Conservation (phyloP, 2,888 invertebrate genomes). For the Neoaliturus tenellus region DNA sequence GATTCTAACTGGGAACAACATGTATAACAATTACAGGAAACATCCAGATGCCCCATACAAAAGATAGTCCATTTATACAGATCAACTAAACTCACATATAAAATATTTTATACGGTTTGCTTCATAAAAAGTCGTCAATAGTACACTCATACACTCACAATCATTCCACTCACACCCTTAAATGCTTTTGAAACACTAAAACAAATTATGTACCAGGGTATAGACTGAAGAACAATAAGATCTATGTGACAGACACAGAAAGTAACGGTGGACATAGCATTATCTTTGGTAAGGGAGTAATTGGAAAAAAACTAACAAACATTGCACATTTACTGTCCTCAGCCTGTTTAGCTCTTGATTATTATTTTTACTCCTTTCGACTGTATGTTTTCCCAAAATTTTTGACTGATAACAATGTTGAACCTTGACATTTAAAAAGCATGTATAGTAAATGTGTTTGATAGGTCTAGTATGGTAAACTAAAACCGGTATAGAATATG, state of each 20-base stretch:
- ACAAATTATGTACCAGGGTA: conserved; percentile 25
- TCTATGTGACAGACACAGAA: conserved; percentile 41
- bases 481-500: conserved; percentile 16
- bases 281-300: conserved; percentile 53
- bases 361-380: background rate
- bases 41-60: conserved; percentile 35
- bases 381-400: background rate
- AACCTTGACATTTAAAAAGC: conserved; percentile 23
- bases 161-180: conserved; percentile 31
- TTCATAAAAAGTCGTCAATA: conserved; percentile 48
- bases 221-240: conserved; percentile 30
- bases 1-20: conserved; percentile 46
- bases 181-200: conserved; percentile 35
- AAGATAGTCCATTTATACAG: conserved; percentile 45
- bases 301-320: conserved; percentile 16
- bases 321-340: conserved; percentile 57
- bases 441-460: background rate
- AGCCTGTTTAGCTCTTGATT: conserved; percentile 28
- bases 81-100: conserved; percentile 53
- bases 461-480: conserved; percentile 17
- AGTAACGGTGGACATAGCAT: conserved; percentile 11
- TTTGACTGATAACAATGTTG: background rate
- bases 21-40: conserved; percentile 47
- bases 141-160: conserved; percentile 44
- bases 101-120: conserved; percentile 50